These are phyloP conservation scores for Apis dorsata DNA, from an alignment of 1,140 invertebrate species.

Conservation along the genomic window DNA sequence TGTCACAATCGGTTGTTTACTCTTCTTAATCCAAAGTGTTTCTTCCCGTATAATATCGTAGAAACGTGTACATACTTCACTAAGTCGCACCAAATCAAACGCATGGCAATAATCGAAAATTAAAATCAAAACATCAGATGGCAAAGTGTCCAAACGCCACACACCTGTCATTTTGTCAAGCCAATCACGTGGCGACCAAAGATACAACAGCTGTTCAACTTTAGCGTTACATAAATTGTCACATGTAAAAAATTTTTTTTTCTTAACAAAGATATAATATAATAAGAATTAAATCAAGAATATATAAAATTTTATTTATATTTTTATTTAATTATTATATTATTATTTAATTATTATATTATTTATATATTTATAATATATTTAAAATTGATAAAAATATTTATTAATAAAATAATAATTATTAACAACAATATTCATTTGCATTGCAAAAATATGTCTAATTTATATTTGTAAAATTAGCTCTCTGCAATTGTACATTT, in stretches of 20 bases:
- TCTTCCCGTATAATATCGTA: conserved; percentile 67
- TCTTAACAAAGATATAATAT: not conserved
- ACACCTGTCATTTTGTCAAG: conserved; percentile 68
- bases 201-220: conserved; percentile 20
- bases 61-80: conserved; percentile 75
- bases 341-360: not conserved
- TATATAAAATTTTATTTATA: not conserved
- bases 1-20: conserved; percentile 70
- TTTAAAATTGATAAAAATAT: not conserved
- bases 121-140: conserved; percentile 72
- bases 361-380: too few relatives aligned
- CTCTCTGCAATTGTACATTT: conserved; percentile 27
- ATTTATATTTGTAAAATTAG: not conserved
- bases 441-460: conserved; percentile 2
- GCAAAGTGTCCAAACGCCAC: conserved; percentile 72
- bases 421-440: not conserved
- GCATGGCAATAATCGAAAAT: conserved; percentile 77
- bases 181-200: conserved; percentile 4
- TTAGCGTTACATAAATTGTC: not conserved
- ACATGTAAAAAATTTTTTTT: not conserved
- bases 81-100: conserved; percentile 73
- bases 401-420: not conserved
- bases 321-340: too few relatives aligned
- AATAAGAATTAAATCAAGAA: not conserved
- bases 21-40: conserved; percentile 70